These are phyloP conservation scores for Chloebia gouldiae DNA, from an alignment of 2,113 vertebrate genomes.

Conservation along the genomic window DNA sequence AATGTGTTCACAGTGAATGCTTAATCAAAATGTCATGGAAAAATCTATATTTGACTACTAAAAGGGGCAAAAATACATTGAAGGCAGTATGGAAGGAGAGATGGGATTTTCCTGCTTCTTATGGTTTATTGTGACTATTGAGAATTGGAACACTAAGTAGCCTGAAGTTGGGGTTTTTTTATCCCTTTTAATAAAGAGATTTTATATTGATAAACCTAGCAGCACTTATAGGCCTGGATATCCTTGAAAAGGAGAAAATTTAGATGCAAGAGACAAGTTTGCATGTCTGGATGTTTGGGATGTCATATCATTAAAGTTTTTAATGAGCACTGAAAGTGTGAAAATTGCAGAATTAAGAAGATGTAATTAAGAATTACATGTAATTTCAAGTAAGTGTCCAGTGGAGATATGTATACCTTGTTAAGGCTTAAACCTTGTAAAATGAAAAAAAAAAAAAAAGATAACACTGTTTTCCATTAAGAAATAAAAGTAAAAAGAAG, in stretches of 20 bases:
- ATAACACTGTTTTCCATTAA: background rate
- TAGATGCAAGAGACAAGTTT: background rate
- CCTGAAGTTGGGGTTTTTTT: background rate
- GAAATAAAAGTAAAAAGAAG: background rate
- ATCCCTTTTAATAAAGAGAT: background rate
- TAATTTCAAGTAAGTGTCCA: background rate
- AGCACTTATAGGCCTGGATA: background rate
- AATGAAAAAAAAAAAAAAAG: background rate
- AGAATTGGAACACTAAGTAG: background rate
- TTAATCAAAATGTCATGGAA: slow-evolving; percentile 43
- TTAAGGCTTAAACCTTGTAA: background rate
- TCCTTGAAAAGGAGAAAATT: background rate
- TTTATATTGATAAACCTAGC: background rate
- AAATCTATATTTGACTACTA: slow-evolving; percentile 17
- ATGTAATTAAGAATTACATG: background rate
- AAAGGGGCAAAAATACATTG: background rate
- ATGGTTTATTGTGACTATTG: background rate
- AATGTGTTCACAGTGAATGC: slow-evolving; percentile 16
- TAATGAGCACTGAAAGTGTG: background rate
- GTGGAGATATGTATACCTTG: background rate
- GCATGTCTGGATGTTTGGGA: background rate
- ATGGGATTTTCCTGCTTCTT: background rate
- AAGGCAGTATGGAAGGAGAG: background rate
- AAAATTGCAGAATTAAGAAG: background rate
- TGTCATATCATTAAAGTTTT: background rate